These are phyloP conservation scores for Sander lucioperca DNA, from an alignment of 2,113 vertebrate genomes.

Conservation along the genomic window DNA sequence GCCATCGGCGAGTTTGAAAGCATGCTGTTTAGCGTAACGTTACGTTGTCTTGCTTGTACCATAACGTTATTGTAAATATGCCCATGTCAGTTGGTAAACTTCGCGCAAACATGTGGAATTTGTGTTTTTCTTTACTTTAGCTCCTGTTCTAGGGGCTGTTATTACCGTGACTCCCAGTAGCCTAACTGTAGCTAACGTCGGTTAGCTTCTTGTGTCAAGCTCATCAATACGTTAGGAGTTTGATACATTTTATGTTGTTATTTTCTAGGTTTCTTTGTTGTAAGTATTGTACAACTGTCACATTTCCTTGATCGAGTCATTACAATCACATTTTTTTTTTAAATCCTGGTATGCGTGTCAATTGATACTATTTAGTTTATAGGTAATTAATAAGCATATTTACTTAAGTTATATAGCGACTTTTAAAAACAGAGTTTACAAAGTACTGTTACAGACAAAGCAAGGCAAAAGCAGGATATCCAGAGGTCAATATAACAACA, in stretches of 20 bases:
- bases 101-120: slow-evolving; percentile 6
- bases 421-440: no score
- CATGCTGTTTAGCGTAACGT: background rate
- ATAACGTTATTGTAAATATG: background rate
- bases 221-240: background rate
- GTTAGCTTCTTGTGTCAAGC: slow-evolving; percentile 23
- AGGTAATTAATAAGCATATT: no score
- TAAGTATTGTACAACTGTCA: background rate
- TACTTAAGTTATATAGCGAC: no score
- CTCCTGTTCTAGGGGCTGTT: slow-evolving; percentile 6
- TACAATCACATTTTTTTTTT: background rate
- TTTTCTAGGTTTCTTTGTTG: background rate
- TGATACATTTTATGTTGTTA: background rate
- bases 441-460: no score
- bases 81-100: slow-evolving; percentile 23
- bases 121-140: slow-evolving; percentile 28
- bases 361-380: background rate
- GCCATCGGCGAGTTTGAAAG: slow-evolving; percentile 24
- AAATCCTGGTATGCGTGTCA: background rate
- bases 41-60: background rate
- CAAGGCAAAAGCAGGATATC: no score
- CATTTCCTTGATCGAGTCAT: background rate
- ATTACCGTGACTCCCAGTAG: slow-evolving; percentile 4
- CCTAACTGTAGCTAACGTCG: slow-evolving; percentile 13
- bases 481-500: no score